Evolutionary conservation across 2,113 vertebrate species (phyloP).

Genomic region (Alces alces): DNA sequence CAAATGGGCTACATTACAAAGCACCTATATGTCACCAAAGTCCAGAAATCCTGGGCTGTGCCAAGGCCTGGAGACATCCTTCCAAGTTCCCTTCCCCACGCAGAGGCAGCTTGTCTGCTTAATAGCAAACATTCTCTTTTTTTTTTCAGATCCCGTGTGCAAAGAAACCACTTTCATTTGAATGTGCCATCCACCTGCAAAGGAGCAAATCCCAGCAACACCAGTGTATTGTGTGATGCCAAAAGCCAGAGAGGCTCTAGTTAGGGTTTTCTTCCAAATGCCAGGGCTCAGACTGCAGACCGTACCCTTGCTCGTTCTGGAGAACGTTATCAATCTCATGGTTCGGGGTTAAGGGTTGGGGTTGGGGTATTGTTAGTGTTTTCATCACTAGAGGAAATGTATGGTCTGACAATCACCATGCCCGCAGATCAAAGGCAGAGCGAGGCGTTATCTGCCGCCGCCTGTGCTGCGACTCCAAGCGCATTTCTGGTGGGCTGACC

Average conservation of each 20-base stretch:
- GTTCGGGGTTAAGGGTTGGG: conserved; percentile 59
- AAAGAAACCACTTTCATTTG: neutral
- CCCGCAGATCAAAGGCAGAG: conserved; percentile 55
- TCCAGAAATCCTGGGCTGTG: conserved; percentile 11
- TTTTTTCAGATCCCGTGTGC: neutral
- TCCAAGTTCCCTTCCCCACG: conserved; percentile 54
- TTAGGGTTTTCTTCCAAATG: neutral
- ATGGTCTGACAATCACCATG: conserved; percentile 64
- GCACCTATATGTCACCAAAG: conserved; percentile 66
- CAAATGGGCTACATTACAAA: conserved; percentile 68
- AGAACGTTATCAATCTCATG: conserved; percentile 35
- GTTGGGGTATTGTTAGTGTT: conserved; percentile 57
- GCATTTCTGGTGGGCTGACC: conserved; percentile 63
- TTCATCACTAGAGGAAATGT: conserved; percentile 69
- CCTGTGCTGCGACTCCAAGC: conserved; percentile 34
- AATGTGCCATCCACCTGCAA: conserved; percentile 12
- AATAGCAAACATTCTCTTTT: conserved; percentile 26
- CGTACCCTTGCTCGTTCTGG: neutral
- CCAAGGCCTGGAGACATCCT: conserved; percentile 42
- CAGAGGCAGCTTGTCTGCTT: conserved; percentile 26
- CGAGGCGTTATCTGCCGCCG: conserved; percentile 43
- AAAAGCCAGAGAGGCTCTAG: neutral
- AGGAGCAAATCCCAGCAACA: neutral
- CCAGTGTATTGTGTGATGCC: neutral
- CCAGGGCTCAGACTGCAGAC: neutral